A percentile compares a stretch with the other conserved stretches of the same genome.
These are phyloP conservation scores for Pterostichus niger DNA, from an alignment of 2,888 invertebrate species.

Conservation along the genomic window DNA sequence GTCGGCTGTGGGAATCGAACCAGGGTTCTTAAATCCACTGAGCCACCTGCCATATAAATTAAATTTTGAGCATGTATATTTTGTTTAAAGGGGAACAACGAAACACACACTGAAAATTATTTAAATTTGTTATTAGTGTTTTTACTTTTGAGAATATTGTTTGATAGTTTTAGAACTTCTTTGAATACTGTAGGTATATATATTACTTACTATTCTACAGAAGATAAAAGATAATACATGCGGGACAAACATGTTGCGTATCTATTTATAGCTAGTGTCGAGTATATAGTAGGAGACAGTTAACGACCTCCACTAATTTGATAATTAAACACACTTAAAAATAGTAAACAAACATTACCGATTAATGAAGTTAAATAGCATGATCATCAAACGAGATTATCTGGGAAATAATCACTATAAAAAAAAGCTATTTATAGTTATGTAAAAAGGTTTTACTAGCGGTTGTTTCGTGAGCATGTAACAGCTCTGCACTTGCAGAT, in stretches of 20 bases:
- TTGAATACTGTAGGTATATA: conserved; percentile 1
- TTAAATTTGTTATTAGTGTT: too few relatives aligned
- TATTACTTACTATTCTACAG: background rate
- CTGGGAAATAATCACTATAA: background rate
- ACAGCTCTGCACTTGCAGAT: too few relatives aligned
- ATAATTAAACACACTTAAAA: conserved; percentile 54
- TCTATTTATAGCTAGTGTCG: conserved; percentile 31
- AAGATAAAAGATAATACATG: conserved; percentile 46
- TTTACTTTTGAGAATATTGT: too few relatives aligned
- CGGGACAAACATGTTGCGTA: conserved; percentile 28
- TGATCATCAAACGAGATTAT: background rate
- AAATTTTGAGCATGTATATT: too few relatives aligned
- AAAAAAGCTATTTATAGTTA: too few relatives aligned
- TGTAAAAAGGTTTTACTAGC: too few relatives aligned
- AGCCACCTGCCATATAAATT: too few relatives aligned
- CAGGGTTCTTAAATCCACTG: too few relatives aligned
- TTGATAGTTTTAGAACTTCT: background rate
- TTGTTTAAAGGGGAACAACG: too few relatives aligned
- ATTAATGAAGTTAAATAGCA: background rate
- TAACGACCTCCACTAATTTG: conserved; percentile 53
- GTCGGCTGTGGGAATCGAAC: too few relatives aligned
- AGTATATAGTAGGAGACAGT: conserved; percentile 31
- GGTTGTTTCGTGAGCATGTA: too few relatives aligned
- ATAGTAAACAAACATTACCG: conserved; percentile 34
- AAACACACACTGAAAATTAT: too few relatives aligned